Conservation (phyloP, 2,113 vertebrate species). For the Podarcis cretensis region DNA sequence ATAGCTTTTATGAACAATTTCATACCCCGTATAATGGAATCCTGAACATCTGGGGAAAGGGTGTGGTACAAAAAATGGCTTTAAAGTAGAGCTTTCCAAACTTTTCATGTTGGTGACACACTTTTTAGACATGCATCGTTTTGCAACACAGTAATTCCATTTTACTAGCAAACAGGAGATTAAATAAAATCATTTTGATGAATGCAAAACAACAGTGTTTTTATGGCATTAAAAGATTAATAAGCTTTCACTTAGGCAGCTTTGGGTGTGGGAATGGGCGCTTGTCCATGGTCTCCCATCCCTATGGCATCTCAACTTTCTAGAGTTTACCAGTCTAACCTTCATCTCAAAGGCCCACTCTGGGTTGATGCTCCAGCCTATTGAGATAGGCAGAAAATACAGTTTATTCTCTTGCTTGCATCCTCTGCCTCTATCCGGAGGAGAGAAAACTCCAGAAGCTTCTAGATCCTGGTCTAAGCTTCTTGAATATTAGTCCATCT, state of each 20-base stretch:
- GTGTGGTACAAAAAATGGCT: background rate
- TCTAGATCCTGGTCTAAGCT: background rate
- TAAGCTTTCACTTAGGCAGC: background rate
- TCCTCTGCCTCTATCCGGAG: background rate
- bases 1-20: background rate
- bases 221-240: background rate
- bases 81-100: background rate
- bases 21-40: background rate
- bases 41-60: too few species aligned
- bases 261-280: too few species aligned
- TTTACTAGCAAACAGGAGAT: too few species aligned
- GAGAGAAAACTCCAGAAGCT: background rate
- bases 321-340: background rate
- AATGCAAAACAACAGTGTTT: too few species aligned
- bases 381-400: background rate
- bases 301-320: background rate
- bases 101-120: too few species aligned
- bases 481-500: background rate
- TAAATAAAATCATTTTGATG: too few species aligned
- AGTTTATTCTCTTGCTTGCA: background rate
- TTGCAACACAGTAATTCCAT: too few species aligned
- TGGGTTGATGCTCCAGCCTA: background rate
- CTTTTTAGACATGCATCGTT: too few species aligned
- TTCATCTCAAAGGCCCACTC: background rate
- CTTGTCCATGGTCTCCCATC: background rate